phyloP scores from a whole-genome alignment of 1,140 invertebrate species.

The Drosophila guanche region DNA sequence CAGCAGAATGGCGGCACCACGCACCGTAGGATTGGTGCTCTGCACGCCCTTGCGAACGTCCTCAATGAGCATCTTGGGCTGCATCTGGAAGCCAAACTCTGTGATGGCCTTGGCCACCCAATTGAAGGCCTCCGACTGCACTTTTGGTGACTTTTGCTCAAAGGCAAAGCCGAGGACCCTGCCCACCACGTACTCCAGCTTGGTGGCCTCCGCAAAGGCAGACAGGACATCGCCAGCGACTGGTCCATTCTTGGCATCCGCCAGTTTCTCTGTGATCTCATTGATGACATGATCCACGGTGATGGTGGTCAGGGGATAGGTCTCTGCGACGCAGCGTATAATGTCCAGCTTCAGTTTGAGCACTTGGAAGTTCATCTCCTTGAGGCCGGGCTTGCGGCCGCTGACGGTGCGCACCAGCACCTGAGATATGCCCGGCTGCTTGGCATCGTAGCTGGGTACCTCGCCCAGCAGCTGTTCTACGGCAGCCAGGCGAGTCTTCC shows the following conservation, averaged over 20 bases:
- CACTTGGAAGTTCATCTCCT: conserved; percentile 96
- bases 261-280: conserved; percentile 93
- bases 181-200: conserved; percentile 89
- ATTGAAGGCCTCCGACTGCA: conserved; percentile 92
- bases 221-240: conserved; percentile 89
- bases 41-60: conserved; percentile 92
- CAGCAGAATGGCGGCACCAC: conserved; percentile 88
- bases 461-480: conserved; percentile 89
- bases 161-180: conserved; percentile 90
- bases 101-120: conserved; percentile 91
- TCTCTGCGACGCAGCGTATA: conserved; percentile 90
- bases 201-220: conserved; percentile 90
- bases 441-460: conserved; percentile 86
- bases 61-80: conserved; percentile 91
- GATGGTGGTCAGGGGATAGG: conserved; percentile 88
- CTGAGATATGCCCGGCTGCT: conserved; percentile 88
- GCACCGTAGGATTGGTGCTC: conserved; percentile 92
- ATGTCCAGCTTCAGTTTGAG: conserved; percentile 92
- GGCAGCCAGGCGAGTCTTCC: conserved; percentile 92
- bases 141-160: conserved; percentile 95
- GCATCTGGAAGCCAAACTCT: conserved; percentile 91
- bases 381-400: conserved; percentile 95
- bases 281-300: conserved; percentile 90
- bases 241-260: conserved; percentile 91
- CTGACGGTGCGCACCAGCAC: conserved; percentile 89